Evolutionary conservation across 2,797 vertebrate genomes (phyloP), one percentile per base, ranked within the genome.

Genomic region (Sebastolobus altivelis): DNA sequence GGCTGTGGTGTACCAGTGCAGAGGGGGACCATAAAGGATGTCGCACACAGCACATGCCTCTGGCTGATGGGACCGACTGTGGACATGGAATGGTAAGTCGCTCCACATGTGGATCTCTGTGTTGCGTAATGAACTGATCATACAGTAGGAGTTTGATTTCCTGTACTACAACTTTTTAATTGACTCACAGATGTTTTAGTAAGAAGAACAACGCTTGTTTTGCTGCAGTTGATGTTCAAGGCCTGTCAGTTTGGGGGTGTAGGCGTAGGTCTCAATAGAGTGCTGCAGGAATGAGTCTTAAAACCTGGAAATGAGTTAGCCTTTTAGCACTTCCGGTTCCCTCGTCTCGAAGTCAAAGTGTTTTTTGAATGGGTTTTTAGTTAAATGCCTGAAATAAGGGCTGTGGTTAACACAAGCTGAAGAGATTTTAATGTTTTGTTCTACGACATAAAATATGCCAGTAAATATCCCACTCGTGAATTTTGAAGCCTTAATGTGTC

Each of bases 21-120:
- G 98, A 98, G 89, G 97, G 97, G 7, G 95, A 97, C 88, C 96
- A 98, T 85, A 97, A 97, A 82, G 97, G 97, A 37, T 99, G 98
- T 83, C 97, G 97, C 38, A 99, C 98, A 4, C 98, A 99, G 67
- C 98, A 99, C 92, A 99, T 99, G 98, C 98, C 98, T 0, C 93
- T 98, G 83, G 98, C 98, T 65, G 98, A 99, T 60, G 98, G 98
- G 78, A 99, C 98, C 0, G 94, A 94, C 81, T 99, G 98, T 90
- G 98, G 98, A 43, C 91, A 96, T 86, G 97, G 97, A 91, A 99
- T 98, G 98, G 98, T 99, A 95, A 96, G 96, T 81, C 69, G 3
- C 20, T 49, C 58, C 38, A 77, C 35, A 55, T 77, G 43, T 81
- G 16, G 31, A 38, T 55, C 31, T 55, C 35, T 69, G 27, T 59